Evolutionary conservation across 2,797 vertebrate species (phyloP), one percentile per base, ranked within the genome.

Genomic region (Catostomus latipinnis): DNA sequence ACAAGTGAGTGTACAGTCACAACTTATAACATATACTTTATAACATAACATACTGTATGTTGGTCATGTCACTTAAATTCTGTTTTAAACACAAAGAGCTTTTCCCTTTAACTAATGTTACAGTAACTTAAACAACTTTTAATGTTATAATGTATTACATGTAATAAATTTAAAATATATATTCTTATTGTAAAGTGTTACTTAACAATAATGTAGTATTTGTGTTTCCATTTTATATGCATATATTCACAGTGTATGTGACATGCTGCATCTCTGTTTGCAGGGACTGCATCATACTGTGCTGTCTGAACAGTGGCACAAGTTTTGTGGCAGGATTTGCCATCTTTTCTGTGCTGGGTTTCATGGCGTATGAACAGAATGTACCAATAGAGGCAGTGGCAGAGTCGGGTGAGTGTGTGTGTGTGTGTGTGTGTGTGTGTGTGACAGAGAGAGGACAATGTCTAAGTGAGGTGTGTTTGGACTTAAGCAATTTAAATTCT

Each of bases 261-360:
- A 34, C 34, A 34, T 34, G 2, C 34, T 34, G 34, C 34, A 43
- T 68, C 6, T 76, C 34, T 83, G 45, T 83, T 82, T 81, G 49
- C 92, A 99, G 98, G 92, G 98, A 99, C 91, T 99, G 98, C 88
- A 74, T 99, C 90, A 95, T 99, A 96, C 93, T 99, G 85, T 99
- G 98, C 85, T 99, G 98, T 87, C 92, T 99, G 87, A 99, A 99
- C 93, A 99, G 98, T 0, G 98, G 98, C 79, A 99, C 98, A 87
- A 99, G 98, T 90, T 99, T 99, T 13, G 91, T 99, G 77, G 98
- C 98, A 60, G 98, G 98, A 82, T 99, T 99, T 83, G 98, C 98
- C 77, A 99, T 99, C 91, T 99, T 99, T 93, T 99, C 98, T 1
- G 97, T 99, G 84, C 93, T 99, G 89, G 98, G 98, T 83, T 99